phyloP scores from a whole-genome alignment of 2,113 vertebrate genomes.

The Hippocampus comes region DNA sequence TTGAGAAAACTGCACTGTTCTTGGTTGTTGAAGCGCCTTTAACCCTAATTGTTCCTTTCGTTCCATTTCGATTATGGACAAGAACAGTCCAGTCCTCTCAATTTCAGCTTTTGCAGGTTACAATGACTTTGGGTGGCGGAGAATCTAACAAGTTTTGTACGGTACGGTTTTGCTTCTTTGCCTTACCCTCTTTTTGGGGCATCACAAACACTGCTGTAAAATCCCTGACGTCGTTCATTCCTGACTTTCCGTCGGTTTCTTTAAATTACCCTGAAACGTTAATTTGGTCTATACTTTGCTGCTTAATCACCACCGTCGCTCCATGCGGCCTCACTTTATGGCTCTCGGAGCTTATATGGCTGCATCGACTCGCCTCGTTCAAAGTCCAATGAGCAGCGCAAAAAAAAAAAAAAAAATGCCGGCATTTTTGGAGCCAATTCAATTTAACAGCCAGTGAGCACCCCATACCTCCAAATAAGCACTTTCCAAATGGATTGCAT shows the following conservation, averaged over 20 bases:
- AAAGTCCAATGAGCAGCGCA: constrained; percentile 23
- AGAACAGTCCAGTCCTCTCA: too few relatives aligned
- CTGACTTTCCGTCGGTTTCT: not conserved
- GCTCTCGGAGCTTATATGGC: constrained; percentile 16
- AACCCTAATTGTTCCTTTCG: too few relatives aligned
- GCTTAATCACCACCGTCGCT: constrained; percentile 28
- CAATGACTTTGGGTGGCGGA: too few relatives aligned
- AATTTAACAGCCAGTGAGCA: constrained; percentile 4
- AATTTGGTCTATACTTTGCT: not conserved
- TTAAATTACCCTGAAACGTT: constrained; percentile 18
- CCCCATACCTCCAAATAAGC: not conserved
- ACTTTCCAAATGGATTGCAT: not conserved
- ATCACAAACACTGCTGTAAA: not conserved
- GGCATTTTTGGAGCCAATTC: not conserved
- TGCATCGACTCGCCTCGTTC: not conserved
- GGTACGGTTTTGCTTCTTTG: too few relatives aligned
- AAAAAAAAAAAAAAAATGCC: not conserved
- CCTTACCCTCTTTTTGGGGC: not conserved
- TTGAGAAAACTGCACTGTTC: too few relatives aligned
- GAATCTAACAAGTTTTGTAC: too few relatives aligned
- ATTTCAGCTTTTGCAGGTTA: too few relatives aligned
- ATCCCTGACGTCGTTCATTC: not conserved
- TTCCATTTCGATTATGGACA: too few relatives aligned
- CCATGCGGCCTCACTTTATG: not conserved
- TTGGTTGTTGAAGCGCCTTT: too few relatives aligned